phyloP scores from a whole-genome alignment of 2,113 vertebrate genomes.

The Lutjanus erythropterus region DNA sequence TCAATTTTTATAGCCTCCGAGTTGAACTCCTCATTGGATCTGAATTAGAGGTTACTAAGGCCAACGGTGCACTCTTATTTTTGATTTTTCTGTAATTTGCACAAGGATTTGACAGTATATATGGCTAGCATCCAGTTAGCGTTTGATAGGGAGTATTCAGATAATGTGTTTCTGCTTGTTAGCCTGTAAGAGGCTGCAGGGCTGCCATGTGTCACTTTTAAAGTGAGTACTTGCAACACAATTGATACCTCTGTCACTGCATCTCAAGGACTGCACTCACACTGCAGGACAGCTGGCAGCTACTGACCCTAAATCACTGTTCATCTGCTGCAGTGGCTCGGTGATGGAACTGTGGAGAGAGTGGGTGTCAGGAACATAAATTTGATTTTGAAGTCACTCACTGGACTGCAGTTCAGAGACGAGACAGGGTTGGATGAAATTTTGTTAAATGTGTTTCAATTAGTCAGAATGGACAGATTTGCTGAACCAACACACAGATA shows the following conservation, averaged over 20 bases:
- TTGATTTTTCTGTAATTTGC: conserved; percentile 28
- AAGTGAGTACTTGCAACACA: conserved; percentile 32
- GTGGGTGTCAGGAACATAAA: conserved; percentile 18
- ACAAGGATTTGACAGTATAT: background rate
- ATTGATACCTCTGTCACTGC: conserved; percentile 45
- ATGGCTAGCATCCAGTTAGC: conserved; percentile 31
- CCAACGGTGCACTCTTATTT: conserved; percentile 1
- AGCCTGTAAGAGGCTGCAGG: conserved; percentile 32
- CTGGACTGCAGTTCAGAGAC: background rate
- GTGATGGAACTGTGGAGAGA: conserved; percentile 21
- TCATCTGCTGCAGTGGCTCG: conserved; percentile 56
- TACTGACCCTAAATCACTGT: conserved; percentile 53
- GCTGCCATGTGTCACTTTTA: conserved; percentile 57
- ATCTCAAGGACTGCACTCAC: conserved; percentile 34
- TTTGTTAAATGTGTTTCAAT: background rate
- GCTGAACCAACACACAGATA: background rate
- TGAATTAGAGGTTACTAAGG: conserved; percentile 4
- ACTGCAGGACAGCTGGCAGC: conserved; percentile 56
- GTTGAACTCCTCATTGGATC: conserved; percentile 21
- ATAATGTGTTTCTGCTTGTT: conserved; percentile 32
- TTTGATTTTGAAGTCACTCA: conserved; percentile 2
- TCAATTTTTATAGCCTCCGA: background rate
- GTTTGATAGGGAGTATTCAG: conserved; percentile 16
- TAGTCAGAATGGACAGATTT: background rate
- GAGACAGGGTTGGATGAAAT: background rate